phyloP scores from a whole-genome alignment of 2,888 invertebrate species.

The Bellardia pandia region DNA sequence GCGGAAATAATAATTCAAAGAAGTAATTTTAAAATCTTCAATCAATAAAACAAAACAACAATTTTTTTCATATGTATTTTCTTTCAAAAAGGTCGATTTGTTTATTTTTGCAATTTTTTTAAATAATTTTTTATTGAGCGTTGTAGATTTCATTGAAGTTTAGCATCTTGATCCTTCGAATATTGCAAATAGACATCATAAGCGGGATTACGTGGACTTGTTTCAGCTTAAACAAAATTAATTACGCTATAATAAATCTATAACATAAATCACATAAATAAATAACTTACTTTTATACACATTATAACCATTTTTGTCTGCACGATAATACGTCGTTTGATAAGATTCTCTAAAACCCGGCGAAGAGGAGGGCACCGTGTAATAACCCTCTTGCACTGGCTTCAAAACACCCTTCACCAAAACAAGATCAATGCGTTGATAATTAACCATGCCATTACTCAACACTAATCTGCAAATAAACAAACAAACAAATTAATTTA shows the following conservation, averaged over 20 bases:
- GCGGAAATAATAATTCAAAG: too few relatives aligned
- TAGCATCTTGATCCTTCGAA: constrained; percentile 39
- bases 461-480: constrained; percentile 75
- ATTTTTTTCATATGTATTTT: too few relatives aligned
- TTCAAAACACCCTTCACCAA: constrained; percentile 72
- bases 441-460: constrained; percentile 80
- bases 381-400: constrained; percentile 80
- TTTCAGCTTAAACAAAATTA: constrained; percentile 73
- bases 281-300: constrained; percentile 75
- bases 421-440: constrained; percentile 78
- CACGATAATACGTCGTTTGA: constrained; percentile 78
- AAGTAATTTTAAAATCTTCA: too few relatives aligned
- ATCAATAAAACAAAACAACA: too few relatives aligned
- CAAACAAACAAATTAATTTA: neutral
- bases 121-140: neutral
- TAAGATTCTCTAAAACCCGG: constrained; percentile 71
- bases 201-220: constrained; percentile 72
- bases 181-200: constrained; percentile 68
- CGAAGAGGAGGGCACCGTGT: constrained; percentile 76
- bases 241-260: neutral
- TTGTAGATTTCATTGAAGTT: constrained; percentile 2
- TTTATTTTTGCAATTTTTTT: neutral
- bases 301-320: constrained; percentile 78
- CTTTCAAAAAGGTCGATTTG: neutral
- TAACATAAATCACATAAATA: constrained; percentile 8